Conservation (phyloP, 1,140 invertebrate species). For the Papilio xuthus region DNA sequence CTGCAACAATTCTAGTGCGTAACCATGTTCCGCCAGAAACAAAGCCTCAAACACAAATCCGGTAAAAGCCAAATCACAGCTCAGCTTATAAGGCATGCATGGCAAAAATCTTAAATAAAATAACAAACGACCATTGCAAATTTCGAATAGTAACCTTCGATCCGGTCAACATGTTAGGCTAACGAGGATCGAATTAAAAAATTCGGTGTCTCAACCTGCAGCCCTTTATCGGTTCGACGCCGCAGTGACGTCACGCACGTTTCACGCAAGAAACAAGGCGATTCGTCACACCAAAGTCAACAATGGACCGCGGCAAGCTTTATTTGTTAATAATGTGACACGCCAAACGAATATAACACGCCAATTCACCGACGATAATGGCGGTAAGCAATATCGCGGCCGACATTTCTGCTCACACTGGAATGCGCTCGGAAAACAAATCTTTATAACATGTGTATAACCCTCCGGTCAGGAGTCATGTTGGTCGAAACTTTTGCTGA, state of each 20-base stretch:
- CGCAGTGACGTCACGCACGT: slow-evolving; percentile 49
- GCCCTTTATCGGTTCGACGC: slow-evolving; percentile 52
- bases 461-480: background rate
- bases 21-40: background rate
- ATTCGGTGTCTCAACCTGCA: slow-evolving; percentile 61
- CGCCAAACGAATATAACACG: slow-evolving; percentile 66
- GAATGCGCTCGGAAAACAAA: slow-evolving; percentile 17
- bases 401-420: slow-evolving; percentile 25
- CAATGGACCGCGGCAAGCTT: slow-evolving; percentile 67
- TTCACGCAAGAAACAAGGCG: slow-evolving; percentile 62
- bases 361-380: slow-evolving; percentile 61
- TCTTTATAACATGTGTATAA: background rate
- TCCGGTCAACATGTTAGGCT: slow-evolving; percentile 51
- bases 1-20: background rate
- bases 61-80: background rate
- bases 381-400: slow-evolving; percentile 46
- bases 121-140: slow-evolving; percentile 44
- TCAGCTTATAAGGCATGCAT: background rate
- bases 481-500: background rate
- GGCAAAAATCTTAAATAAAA: slow-evolving; percentile 32
- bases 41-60: background rate
- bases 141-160: slow-evolving; percentile 51
- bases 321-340: slow-evolving; percentile 73
- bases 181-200: slow-evolving; percentile 69
- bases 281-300: slow-evolving; percentile 61